Evolutionary conservation across 2,113 vertebrate species (phyloP), one percentile per base, ranked within the genome.

Genomic region (Thunnus maccoyii): DNA sequence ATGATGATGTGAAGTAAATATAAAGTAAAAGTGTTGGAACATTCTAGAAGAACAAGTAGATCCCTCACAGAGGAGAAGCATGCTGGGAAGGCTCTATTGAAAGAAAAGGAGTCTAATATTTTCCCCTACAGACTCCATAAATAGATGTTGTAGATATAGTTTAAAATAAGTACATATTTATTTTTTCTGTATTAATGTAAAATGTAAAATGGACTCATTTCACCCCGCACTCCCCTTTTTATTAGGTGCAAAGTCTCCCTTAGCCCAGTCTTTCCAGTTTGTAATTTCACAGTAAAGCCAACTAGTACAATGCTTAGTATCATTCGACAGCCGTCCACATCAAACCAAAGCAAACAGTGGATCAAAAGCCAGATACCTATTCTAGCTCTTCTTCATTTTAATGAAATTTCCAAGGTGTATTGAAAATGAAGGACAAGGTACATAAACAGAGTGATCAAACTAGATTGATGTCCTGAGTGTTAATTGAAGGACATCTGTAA

Each of bases 271-370:
- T 82, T 75, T 72, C 48, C 76, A 47, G 25, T 69, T 70, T 3
- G 54, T 77, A 63, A 84, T 84, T 86, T 88, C 69, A 52, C 36
- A 47, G 78, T 72, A 82, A 90, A 90, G 75, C 83, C 83, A 76
- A 78, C 58, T 57, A 72, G 64, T 76, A 60, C 71, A 56, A 70
- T 63, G 57, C 64, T 80, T 30, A 46, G 75, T 83, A 89, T 89
- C 89, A 78, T 82, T 86, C 47, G 41, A 84, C 71, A 22, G 63
- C 80, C 13, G 56, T 89, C 69, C 60, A 85, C 75, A 73, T 88
- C 85, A 86, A 90, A 92, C 71, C 78, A 90, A 91, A 91, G 85
- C 72, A 91, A 91, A 93, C 88, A 90, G 58, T 25, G 84, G 84
- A 78, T 88, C 83, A 84, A 64, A 69, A 83, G 41, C 63, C 72